Conservation (phyloP, 2,113 vertebrate genomes). For the Sinocyclocheilus grahami region DNA sequence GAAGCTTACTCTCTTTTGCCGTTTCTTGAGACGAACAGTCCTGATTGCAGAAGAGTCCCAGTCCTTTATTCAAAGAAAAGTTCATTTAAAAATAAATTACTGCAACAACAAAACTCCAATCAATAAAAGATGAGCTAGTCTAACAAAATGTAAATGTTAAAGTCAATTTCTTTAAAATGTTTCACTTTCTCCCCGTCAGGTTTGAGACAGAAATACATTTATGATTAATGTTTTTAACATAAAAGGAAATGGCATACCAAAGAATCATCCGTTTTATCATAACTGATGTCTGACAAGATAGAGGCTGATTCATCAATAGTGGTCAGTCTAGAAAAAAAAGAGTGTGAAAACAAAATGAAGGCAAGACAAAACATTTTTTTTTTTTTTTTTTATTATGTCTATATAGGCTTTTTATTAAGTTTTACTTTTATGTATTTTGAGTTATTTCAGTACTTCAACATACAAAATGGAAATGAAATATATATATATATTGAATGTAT, state of each 20-base stretch:
- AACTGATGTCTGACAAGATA: slow-evolving; percentile 97
- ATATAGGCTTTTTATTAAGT: too few relatives aligned
- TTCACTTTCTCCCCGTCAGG: neutral
- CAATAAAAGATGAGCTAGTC: neutral
- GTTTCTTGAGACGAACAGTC: slow-evolving; percentile 87
- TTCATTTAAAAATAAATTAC: neutral
- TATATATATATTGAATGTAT: too few relatives aligned
- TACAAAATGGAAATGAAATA: too few relatives aligned
- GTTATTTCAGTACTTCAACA: too few relatives aligned
- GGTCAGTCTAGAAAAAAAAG: slow-evolving; percentile 75
- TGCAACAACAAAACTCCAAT: neutral
- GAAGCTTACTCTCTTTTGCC: slow-evolving; percentile 87
- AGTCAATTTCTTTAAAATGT: neutral
- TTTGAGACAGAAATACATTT: neutral
- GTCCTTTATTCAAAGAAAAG: slow-evolving; percentile 76
- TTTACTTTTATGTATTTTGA: too few relatives aligned
- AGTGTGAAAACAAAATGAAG: neutral
- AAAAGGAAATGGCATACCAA: slow-evolving; percentile 76
- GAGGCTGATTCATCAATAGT: slow-evolving; percentile 97
- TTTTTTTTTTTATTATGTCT: too few relatives aligned
- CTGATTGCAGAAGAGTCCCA: slow-evolving; percentile 92
- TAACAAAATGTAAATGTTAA: neutral
- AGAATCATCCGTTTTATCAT: slow-evolving; percentile 96
- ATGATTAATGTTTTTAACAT: neutral
- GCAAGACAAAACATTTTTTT: neutral